phyloP scores from a whole-genome alignment of 1,140 invertebrate genomes.

The Drosophila cardini region DNA sequence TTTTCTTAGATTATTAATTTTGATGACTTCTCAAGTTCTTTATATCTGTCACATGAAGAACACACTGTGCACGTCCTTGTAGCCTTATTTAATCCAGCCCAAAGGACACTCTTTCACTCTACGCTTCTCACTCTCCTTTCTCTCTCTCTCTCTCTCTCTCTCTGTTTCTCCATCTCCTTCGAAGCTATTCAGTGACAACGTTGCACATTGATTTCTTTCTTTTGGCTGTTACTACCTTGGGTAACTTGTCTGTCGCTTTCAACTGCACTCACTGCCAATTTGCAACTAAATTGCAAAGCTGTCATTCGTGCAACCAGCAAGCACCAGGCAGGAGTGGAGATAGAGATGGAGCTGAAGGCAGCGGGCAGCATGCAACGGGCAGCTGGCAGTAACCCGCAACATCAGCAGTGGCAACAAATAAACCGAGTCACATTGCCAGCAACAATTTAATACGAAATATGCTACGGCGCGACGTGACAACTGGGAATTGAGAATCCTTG shows the following conservation, averaged over 20 bases:
- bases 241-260: slow-evolving; percentile 64
- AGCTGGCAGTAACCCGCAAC: slow-evolving; percentile 2
- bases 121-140: neutral
- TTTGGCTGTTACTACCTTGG: slow-evolving; percentile 41
- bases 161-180: neutral
- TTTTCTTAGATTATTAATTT: slow-evolving; percentile 1
- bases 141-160: neutral
- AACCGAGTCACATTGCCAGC: slow-evolving; percentile 56
- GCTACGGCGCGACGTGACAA: slow-evolving; percentile 59
- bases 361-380: too few species aligned
- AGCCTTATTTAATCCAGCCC: neutral
- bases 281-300: slow-evolving; percentile 73
- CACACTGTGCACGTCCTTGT: neutral
- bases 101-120: neutral
- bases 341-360: too few species aligned
- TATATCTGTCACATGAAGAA: neutral
- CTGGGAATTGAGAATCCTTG: slow-evolving; percentile 40
- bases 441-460: slow-evolving; percentile 75
- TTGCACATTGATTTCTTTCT: slow-evolving; percentile 58
- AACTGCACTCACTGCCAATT: slow-evolving; percentile 71
- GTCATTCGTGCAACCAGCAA: slow-evolving; percentile 54
- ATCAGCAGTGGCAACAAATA: slow-evolving; percentile 46
- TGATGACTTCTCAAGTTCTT: slow-evolving; percentile 6
- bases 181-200: slow-evolving; percentile 4
- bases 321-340: neutral